Evolutionary conservation across 2,113 vertebrate genomes (phyloP), one percentile per base, ranked within the genome.

Genomic region (Istiophorus platypterus): DNA sequence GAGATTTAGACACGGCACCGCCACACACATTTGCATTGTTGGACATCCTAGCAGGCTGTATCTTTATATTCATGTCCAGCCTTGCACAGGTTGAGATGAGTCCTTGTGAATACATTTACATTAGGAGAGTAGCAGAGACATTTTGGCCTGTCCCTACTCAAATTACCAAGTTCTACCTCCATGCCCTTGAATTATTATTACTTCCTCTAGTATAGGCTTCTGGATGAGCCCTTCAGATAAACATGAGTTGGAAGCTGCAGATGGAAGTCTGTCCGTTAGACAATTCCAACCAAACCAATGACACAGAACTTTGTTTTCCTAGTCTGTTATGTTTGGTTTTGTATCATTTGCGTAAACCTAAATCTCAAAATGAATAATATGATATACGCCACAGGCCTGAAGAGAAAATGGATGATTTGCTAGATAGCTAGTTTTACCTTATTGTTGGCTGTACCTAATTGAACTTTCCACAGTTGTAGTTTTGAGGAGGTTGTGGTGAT

Each of bases 61-160:
- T 72, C 61, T 88, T 90, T 81, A 62, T 85, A 90, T 87, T 89
- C 91, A 59, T 37, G 84, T 79, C 87, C 89, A 85, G 66, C 70
- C 85, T 70, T 78, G 15, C 68, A 9, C 85, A 74, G 76, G 84
- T 85, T 72, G 75, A 87, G 84, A 84, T 5, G 62, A 83, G 78
- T 67, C 76, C 61, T 74, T 72, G 64, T 73, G 82, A 82, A 82
- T 80, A 22, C 69, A 90, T 87, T 92, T 85, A 81, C 65, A 61
- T 87, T 62, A 26, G 81, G 52, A 63, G 56, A 11, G 77, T 14
- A 54, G 81, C 72, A 68, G 74, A 80, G 79, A 72, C 58, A 51
- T 75, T 87, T 78, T 22, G 63, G 26, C 54, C 54, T 29, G 70
- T 59, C 84, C 57, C 62, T 59, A 24, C 83, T 76, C 64, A 78